Conservation (phyloP, 2,797 vertebrate genomes). For the Tangara arthus region DNA sequence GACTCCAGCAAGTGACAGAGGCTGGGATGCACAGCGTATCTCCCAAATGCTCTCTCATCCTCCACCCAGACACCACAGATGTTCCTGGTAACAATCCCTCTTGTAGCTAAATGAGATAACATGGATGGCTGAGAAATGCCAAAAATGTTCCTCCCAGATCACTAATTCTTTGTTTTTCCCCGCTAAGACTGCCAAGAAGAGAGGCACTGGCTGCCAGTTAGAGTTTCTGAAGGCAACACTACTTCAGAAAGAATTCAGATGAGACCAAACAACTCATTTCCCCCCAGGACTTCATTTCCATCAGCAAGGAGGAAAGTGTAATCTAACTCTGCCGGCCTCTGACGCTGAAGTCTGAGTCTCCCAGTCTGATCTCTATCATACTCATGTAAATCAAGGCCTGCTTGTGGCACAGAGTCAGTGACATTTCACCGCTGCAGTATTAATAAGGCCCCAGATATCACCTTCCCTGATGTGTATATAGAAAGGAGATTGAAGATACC, state of each 20-base stretch:
- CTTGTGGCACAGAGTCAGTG: not conserved
- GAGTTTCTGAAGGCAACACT: slow-evolving; percentile 4
- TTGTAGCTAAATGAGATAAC: slow-evolving; percentile 23
- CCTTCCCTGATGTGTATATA: not conserved
- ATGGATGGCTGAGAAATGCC: not conserved
- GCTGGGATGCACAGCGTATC: not conserved
- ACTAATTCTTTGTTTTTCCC: slow-evolving; percentile 14
- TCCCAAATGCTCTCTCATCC: not conserved
- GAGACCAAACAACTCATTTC: not conserved
- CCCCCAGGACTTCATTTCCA: not conserved
- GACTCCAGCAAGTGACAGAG: not conserved
- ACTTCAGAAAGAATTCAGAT: slow-evolving; percentile 11
- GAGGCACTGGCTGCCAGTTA: not conserved
- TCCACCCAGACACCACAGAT: not conserved
- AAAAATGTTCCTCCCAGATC: not conserved
- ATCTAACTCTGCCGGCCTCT: not conserved
- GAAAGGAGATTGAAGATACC: not conserved
- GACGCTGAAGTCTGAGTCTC: not conserved
- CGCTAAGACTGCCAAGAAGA: slow-evolving; percentile 14
- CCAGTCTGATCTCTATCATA: not conserved
- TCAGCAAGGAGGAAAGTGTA: not conserved
- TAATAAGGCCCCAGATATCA: not conserved
- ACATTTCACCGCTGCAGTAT: not conserved
- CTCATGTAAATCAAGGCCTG: not conserved
- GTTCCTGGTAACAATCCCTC: not conserved